phyloP scores from a whole-genome alignment of 2,888 invertebrate genomes.

The Corbicula japonica region DNA sequence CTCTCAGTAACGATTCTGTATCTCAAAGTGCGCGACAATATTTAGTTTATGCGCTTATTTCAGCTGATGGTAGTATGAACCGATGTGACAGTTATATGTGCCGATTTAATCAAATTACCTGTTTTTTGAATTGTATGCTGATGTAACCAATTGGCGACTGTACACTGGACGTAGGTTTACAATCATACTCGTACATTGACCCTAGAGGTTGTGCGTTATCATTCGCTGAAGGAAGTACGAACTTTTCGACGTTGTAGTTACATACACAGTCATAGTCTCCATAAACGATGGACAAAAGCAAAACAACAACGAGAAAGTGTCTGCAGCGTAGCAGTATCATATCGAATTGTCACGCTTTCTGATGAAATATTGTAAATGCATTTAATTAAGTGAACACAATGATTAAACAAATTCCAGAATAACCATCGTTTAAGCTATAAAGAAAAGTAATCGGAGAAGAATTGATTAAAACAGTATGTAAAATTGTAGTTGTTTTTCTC shows the following conservation, averaged over 20 bases:
- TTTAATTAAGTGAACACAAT: too few species aligned
- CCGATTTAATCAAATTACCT: not conserved
- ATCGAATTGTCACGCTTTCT: too few species aligned
- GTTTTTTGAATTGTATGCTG: slow-evolving; percentile 8
- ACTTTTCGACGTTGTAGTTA: slow-evolving; percentile 31
- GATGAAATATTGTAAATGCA: too few species aligned
- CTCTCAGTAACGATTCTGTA: not conserved
- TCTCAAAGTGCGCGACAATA: too few species aligned
- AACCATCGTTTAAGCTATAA: too few species aligned
- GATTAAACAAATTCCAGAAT: too few species aligned
- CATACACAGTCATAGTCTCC: slow-evolving; percentile 24
- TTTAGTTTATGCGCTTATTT: not conserved
- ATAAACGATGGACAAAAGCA: slow-evolving; percentile 1
- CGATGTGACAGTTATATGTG: not conserved
- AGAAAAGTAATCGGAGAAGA: too few species aligned
- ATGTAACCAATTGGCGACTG: not conserved
- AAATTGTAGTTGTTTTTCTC: too few species aligned
- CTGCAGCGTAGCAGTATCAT: too few species aligned
- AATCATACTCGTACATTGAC: slow-evolving; percentile 28
- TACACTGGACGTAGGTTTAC: not conserved
- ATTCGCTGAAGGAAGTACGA: slow-evolving; percentile 1
- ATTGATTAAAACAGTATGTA: too few species aligned
- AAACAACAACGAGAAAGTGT: not conserved
- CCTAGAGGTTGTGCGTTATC: not conserved
- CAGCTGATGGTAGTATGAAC: not conserved